Base-by-base conservation (phyloP, 2,888 invertebrate genomes). In the Dicyrtomina minuta region DNA sequence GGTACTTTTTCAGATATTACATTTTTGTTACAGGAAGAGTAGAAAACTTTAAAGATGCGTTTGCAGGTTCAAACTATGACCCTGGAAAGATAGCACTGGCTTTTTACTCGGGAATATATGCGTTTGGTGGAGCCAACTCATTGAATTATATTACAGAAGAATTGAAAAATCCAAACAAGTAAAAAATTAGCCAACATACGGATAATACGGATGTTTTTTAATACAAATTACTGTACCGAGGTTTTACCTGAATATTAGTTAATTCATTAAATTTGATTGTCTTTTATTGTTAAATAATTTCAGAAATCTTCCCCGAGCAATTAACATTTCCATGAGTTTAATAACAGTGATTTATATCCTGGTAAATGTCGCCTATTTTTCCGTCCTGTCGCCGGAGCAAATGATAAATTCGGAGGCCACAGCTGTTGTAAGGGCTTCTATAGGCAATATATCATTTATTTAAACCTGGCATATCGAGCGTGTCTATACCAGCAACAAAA, bases 291-390 rank as follows among this genome's bases (percentile, higher is more conserved):
- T 41, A 4, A 46, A 46, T 46, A 3, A 73, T 71, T 70, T 85
- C 86, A 93, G 94, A 83, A 95, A 96, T 84, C 84, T 96, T 71
- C 96, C 96, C 0, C 86, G 91, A 60, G 94, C 95, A 26, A 95
- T 96, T 81, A 93, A 92, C 89, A 92, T 96, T 79, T 93, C 93
- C 1, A 88, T 96, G 85, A 93, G 94, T 0, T 83, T 92, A 80
- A 94, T 96, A 71, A 95, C 94, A 0, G 85, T 88, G 59, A 90
- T 96, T 74, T 96, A 96, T 83, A 91, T 92, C 69, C 82, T 94
- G 79, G 91, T 92, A 0, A 96, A 96, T 83, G 85, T 94, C 75
- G 93, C 95, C 49, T 96, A 96, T 83, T 94, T 96, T 82, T 89
- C 91, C 0, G 91, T 94, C 26, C 87, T 96, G 22, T 86, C 91